phyloP scores from a whole-genome alignment of 2,113 vertebrate species.

The Ammodytes dubius region DNA sequence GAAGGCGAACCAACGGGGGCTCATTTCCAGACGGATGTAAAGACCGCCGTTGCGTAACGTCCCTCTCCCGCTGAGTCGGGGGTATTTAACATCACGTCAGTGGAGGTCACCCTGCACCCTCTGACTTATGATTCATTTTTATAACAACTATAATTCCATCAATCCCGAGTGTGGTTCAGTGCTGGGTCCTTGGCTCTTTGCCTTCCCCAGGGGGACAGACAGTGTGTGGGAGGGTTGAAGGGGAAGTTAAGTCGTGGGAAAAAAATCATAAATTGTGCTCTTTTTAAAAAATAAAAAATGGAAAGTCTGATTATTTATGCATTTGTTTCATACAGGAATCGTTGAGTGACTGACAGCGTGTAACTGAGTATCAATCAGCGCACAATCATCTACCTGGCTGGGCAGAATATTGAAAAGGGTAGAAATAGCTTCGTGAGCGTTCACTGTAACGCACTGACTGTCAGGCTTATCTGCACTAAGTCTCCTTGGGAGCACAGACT shows the following conservation, averaged over 20 bases:
- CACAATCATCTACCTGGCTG: constrained; percentile 60
- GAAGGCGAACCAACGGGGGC: constrained; percentile 27
- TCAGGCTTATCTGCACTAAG: constrained; percentile 22
- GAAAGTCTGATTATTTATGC: constrained; percentile 47
- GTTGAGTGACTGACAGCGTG: constrained; percentile 61
- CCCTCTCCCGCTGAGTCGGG: constrained; percentile 1
- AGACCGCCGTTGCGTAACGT: constrained; percentile 31
- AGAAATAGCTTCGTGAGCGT: constrained; percentile 52
- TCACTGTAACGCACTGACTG: constrained; percentile 19
- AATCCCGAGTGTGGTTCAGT: constrained; percentile 14
- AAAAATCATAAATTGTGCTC: constrained; percentile 39
- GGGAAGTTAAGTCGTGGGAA: background rate
- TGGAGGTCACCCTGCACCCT: constrained; percentile 25
- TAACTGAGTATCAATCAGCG: constrained; percentile 66
- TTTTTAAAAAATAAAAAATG: background rate
- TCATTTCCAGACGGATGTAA: constrained; percentile 41
- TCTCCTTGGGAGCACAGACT: background rate
- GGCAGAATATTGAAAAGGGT: constrained; percentile 49
- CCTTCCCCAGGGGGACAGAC: constrained; percentile 9
- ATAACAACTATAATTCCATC: constrained; percentile 61
- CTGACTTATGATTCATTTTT: constrained; percentile 47
- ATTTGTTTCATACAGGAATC: constrained; percentile 20
- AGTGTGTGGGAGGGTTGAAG: background rate
- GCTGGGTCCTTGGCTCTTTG: constrained; percentile 12
- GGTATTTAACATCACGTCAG: constrained; percentile 36